Percentiles rank a stretch among this genome's conserved stretches.
Evolutionary conservation across 2,888 invertebrate species (phyloP).

Genomic region (Lasioglossum villosulum): DNA sequence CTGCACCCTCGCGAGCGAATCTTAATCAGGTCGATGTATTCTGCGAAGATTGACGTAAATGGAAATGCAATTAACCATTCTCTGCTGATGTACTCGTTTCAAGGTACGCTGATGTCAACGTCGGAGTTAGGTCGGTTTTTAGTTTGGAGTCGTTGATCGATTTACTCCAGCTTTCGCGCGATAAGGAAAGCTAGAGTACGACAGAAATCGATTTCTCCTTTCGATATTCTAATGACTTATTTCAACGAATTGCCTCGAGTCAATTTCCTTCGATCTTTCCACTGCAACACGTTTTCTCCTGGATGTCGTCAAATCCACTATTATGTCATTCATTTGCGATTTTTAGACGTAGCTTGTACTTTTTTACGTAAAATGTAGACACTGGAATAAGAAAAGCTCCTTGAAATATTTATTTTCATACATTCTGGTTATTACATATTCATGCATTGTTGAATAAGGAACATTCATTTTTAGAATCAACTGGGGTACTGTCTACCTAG

Average conservation of each 20-base stretch:
- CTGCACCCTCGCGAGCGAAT: neutral
- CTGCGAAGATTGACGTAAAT: slow-evolving; percentile 44
- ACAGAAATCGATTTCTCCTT: neutral
- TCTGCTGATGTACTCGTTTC: slow-evolving; percentile 24
- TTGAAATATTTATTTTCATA: neutral
- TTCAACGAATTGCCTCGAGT: neutral
- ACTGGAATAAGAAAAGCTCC: neutral
- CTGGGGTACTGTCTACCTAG: too few relatives aligned
- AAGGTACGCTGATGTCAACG: neutral
- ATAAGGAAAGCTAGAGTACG: neutral
- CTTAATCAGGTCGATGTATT: slow-evolving; percentile 47
- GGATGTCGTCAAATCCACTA: neutral
- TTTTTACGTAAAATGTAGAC: neutral
- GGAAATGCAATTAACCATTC: slow-evolving; percentile 60
- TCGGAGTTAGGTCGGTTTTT: slow-evolving; percentile 13
- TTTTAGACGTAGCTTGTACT: neutral
- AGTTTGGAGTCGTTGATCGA: neutral
- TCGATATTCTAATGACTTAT: neutral
- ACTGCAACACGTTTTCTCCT: neutral
- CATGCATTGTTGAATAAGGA: neutral
- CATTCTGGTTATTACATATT: neutral
- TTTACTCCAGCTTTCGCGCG: neutral
- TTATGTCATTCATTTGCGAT: neutral
- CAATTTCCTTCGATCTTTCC: neutral
- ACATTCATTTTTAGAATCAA: neutral